Evolutionary conservation across 2,888 invertebrate genomes (phyloP), one percentile per base, ranked within the genome.

Genomic region (Mythimna pallens): DNA sequence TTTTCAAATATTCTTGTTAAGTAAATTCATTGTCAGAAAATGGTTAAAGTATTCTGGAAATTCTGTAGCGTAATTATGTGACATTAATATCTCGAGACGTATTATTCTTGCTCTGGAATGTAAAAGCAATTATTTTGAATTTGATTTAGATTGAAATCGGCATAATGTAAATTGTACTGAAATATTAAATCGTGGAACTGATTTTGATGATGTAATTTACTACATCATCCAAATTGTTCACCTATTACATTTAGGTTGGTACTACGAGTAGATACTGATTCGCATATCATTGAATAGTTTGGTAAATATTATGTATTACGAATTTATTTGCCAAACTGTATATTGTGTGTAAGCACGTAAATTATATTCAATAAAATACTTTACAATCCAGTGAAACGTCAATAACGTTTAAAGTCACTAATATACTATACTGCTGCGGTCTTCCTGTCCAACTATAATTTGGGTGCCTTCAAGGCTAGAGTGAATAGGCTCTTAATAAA

Each of bases 121-220:
- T 65, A 50, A 70, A 76, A 73, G 61, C 61, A 70, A 70, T 81
- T 70, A 65, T 43, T 57, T 52, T 36, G 52, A 66, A 61, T 64
- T 36, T 34, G 30, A 63, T 64, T 65, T 66, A 55, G 12, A 62
- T 65, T 79, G 14, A 36, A 76, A 71, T 66, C 30, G 1, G 14
- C 17, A 9, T 40, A n/a, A 50, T 50, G 14, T 54, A 43, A 63
- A 69, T 54, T 65, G 12, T 67, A 34, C 12, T 40, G 20, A 47
- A 14, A 25, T 55, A 57, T 76, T 62, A 76, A 55, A 34, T n/a
- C 2, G n/a, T 3, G 20, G 22, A 63, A 50, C 10, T 65, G 20
- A 22, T 67, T 66, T 52, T 47, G 36, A 54, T 50, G 50, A 50
- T n/a, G 14, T 2, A 22, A 34, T 30, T 74, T 40, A 30, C n/a